Percentiles rank a stretch among this genome's conserved stretches.
phyloP scores from a whole-genome alignment of 2,888 invertebrate species.

The Agrotis puta region DNA sequence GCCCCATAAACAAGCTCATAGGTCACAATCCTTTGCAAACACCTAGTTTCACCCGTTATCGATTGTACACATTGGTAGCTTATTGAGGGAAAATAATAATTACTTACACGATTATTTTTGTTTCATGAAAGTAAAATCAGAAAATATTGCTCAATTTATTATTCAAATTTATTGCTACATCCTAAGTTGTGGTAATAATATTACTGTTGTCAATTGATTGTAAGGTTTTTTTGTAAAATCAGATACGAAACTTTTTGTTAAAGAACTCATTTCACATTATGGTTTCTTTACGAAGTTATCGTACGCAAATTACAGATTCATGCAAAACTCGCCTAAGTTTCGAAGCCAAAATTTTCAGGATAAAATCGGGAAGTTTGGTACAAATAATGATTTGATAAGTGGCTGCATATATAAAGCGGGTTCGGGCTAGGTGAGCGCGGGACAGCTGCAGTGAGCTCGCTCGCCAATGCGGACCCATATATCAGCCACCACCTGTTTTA shows the following conservation, averaged over 20 bases:
- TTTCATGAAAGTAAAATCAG: conserved; percentile 6
- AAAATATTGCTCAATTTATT: conserved; percentile 15
- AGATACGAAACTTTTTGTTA: conserved; percentile 27
- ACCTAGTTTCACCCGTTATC: conserved; percentile 32
- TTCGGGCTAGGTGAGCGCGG: conserved; percentile 51
- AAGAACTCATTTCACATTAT: conserved; percentile 37
- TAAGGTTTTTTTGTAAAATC: conserved; percentile 8
- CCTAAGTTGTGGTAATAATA: not conserved
- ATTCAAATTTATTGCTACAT: conserved; percentile 3
- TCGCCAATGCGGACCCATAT: conserved; percentile 86
- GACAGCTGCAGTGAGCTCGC: conserved; percentile 75
- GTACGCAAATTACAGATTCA: conserved; percentile 38
- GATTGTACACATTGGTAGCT: conserved; percentile 24
- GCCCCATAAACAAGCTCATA: conserved; percentile 36
- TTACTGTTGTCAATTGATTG: not conserved
- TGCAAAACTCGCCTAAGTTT: conserved; percentile 25
- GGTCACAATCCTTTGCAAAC: conserved; percentile 52
- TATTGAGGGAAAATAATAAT: conserved; percentile 7
- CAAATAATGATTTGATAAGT: conserved; percentile 61
- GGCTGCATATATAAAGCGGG: conserved; percentile 44
- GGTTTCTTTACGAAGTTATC: conserved; percentile 29
- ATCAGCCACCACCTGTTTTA: conserved; percentile 87
- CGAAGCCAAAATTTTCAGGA: conserved; percentile 12
- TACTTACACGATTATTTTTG: conserved; percentile 4
- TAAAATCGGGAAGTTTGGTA: conserved; percentile 47